Evolutionary conservation across 2,113 vertebrate genomes (phyloP), one percentile per base, ranked within the genome.

Genomic region (Rhynchomys soricoides): DNA sequence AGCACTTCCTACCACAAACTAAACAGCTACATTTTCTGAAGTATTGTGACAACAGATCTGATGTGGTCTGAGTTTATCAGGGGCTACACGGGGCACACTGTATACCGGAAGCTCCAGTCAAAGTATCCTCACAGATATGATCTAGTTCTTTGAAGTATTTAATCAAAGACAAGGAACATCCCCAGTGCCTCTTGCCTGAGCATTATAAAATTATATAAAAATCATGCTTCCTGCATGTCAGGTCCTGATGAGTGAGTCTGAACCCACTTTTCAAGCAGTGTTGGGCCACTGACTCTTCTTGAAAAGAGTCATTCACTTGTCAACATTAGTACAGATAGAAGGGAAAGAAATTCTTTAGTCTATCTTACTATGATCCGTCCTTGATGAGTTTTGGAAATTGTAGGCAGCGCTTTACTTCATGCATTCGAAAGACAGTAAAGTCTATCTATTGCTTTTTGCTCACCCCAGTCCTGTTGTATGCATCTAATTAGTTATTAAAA

Each of bases 61-160:
- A 78, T 22, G 34, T 68, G 82, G 48, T 37, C 73, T 85, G 66
- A 52, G 50, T 11, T 91, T 77, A 40, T 29, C 50, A 8, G 37
- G 19, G 64, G 45, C 85, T 90, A 68, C 57, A 81, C 40, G 13
- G 13, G 21, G 15, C 2, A 3, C 77, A 45, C 62, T 87, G 43
- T 19, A 83, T 68, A 55, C 24, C 37, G 66, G 24, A 85, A 43
- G 11, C n/a, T 86, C 29, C 17, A 93, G 79, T 43, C 40, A 75
- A 57, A 90, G 89, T 66, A 9, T 78, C 50, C 57, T 92, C 82
- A 66, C 0, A 45, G n/a, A 75, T 24, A 66, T 12, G 26, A 43
- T 17, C 7, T 82, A 5, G 83, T 90, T 96, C 90, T 93, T 85
- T 82, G 86, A 50, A 88, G 52, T 91, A 37, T 91, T 94, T 90